Base-by-base conservation (phyloP, 2,797 vertebrate species). In the Protosalanx chinensis region DNA sequence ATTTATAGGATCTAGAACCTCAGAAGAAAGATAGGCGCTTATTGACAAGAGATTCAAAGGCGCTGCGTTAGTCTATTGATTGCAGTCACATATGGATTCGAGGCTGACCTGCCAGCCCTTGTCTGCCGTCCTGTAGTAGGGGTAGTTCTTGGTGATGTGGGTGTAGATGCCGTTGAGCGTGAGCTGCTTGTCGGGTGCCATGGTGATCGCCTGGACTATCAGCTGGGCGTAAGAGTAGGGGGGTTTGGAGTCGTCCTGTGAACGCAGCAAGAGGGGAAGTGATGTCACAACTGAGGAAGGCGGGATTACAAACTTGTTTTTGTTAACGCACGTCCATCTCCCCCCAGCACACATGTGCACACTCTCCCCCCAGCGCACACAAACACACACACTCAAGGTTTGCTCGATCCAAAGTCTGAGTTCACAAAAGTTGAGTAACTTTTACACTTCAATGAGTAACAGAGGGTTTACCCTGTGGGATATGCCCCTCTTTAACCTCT, bases 71-170 rank as follows among this genome's bases (percentile, higher is more conserved):
- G 41, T 13, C 41, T 12, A 46, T 46, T 46, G 41, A 46, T 12
- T 13, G 41, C 10, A 12, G 41, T 46, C 41, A 46, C 10, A 13
- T 8, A 46, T 0, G 41, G 41, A 46, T 13, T 3, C 1, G 27
- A 56, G 4, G 18, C 91, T 77, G 72, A 99, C 97, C 95, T 99
- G 97, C 97, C 97, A 99, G 93, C 98, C 97, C 90, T 98, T 98
- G 89, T 99, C 97, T 35, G 97, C 97, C 6, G 96, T 99, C 87
- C 97, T 94, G 91, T 98, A 99, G 92, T 98, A 99, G 0, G 96
- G 97, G 41, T 98, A 99, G 80, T 98, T 98, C 90, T 97, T 98
- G 74, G 97, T 99, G 89, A 99, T 99, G 92, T 98, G 96, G 62
- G 95, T 97, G 76, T 99, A 98, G 80, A 99, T 99, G 79, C 97